A percentile compares a stretch with the other conserved stretches of the same genome.
Conservation (phyloP, 2,888 invertebrate genomes). For the Seira musarum region DNA sequence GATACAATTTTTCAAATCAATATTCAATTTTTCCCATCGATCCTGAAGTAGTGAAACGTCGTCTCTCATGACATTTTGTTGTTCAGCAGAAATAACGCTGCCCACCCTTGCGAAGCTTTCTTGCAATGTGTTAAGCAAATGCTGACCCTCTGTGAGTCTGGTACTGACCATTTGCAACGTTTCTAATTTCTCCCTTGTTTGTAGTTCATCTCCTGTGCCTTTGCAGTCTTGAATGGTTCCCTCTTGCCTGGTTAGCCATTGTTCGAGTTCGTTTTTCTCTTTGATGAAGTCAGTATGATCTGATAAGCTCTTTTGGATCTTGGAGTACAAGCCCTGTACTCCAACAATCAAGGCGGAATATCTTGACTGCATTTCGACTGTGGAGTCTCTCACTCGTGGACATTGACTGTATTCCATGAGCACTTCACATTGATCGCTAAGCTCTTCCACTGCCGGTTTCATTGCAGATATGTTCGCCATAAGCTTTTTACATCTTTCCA, state of each 20-base stretch:
- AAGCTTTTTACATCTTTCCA: constrained; percentile 80
- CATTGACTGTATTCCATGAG: constrained; percentile 90
- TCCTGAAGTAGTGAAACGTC: constrained; percentile 85
- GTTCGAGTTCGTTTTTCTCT: constrained; percentile 86
- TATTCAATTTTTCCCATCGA: constrained; percentile 92
- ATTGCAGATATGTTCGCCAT: constrained; percentile 83
- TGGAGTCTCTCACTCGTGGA: constrained; percentile 88
- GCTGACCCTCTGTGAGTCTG: constrained; percentile 78
- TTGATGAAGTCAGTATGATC: constrained; percentile 93
- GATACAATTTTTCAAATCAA: constrained; percentile 89
- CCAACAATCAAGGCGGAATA: constrained; percentile 86
- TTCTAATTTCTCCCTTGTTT: constrained; percentile 86
- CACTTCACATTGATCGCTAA: constrained; percentile 89
- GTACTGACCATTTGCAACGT: constrained; percentile 77
- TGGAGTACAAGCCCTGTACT: constrained; percentile 85
- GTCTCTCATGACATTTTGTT: constrained; percentile 84
- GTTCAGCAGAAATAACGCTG: constrained; percentile 85
- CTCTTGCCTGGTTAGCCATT: constrained; percentile 87
- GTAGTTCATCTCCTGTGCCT: constrained; percentile 84
- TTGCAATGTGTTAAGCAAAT: constrained; percentile 85
- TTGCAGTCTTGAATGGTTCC: constrained; percentile 87
- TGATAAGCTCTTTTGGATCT: constrained; percentile 90
- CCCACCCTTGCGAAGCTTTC: constrained; percentile 89
- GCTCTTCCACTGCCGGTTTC: constrained; percentile 85
- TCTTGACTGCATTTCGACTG: constrained; percentile 85